Evolutionary conservation across 30 jellyfish, hydroid and myxozoan species (phyloP), one percentile per base, ranked within the genome.

Genomic region (Aurelia aurita): DNA sequence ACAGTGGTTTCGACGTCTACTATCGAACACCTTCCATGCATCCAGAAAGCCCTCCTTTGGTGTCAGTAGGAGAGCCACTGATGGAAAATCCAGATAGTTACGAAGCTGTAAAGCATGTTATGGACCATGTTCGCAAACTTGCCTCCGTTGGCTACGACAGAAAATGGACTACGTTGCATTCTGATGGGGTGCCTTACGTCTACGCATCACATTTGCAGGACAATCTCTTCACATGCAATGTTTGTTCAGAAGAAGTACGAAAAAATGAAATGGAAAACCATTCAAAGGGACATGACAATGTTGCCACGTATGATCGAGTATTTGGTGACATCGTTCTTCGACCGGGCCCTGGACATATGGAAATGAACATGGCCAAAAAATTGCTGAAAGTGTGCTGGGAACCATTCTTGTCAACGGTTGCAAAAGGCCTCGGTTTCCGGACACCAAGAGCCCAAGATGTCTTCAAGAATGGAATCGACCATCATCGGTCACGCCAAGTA

Each of bases 351-450:
- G 66, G 66, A 22, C 26, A 55, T 55, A 55, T 55, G 5, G 66
- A 55, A 55, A 55, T 55, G 66, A 55, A 55, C 66, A 55, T 55
- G 66, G 66, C 27, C 64, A 47, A 47, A 47, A 47, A 47, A 16
- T 16, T 47, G 59, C 16, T 47, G 59, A 47, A 47, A 2, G 66
- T 55, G 27, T 55, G 66, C 66, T 55, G 66, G 66, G 66, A 55
- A 55, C 66, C 66, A 2, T 55, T 55, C 66, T 18, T 55, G 26
- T 55, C 66, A 3, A 55, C 26, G 23, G 28, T 55, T 0, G 16
- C 59, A 16, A 47, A 47, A 47, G 16, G 59, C 59, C 59, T 47
- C 16, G 59, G 59, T 47, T 47, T 47, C 16, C 59, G 59, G 10
- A 8, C 59, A 47, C 59, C 66, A 55, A 55, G 28, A 55, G 26